A percentile compares a stretch with the other conserved stretches of the same genome.
phyloP scores from a whole-genome alignment of 2,888 invertebrate genomes.

The Harpalus rubripes region DNA sequence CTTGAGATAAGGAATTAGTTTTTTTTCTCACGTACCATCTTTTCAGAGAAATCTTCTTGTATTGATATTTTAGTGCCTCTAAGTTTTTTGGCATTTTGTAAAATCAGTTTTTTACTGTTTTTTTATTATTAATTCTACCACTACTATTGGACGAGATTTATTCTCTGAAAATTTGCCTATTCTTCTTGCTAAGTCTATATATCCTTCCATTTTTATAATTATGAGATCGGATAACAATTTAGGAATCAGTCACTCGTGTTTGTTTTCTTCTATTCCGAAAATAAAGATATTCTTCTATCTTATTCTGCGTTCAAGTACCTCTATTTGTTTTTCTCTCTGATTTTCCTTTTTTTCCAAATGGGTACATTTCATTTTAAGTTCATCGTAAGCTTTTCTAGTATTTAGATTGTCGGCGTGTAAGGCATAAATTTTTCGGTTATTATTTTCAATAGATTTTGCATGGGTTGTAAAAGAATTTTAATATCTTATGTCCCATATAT shows the following conservation, averaged over 20 bases:
- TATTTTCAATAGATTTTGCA: too few relatives aligned
- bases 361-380: too few relatives aligned
- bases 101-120: not conserved
- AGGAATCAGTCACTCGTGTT: not conserved
- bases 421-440: too few relatives aligned
- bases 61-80: not conserved
- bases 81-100: not conserved
- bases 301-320: not conserved
- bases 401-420: too few relatives aligned
- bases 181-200: not conserved
- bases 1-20: too few relatives aligned
- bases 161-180: not conserved
- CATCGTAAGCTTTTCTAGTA: too few relatives aligned
- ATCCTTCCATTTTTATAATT: not conserved
- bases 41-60: not conserved
- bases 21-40: too few relatives aligned
- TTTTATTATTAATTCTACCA: not conserved
- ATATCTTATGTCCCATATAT: too few relatives aligned
- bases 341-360: too few relatives aligned
- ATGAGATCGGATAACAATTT: not conserved
- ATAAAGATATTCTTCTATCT: not conserved
- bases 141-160: not conserved
- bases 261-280: not conserved
- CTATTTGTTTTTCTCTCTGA: too few relatives aligned
- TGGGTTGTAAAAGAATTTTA: too few relatives aligned